These are phyloP conservation scores for Coilia nasus DNA, from an alignment of 2,797 vertebrate genomes.

Conservation along the genomic window DNA sequence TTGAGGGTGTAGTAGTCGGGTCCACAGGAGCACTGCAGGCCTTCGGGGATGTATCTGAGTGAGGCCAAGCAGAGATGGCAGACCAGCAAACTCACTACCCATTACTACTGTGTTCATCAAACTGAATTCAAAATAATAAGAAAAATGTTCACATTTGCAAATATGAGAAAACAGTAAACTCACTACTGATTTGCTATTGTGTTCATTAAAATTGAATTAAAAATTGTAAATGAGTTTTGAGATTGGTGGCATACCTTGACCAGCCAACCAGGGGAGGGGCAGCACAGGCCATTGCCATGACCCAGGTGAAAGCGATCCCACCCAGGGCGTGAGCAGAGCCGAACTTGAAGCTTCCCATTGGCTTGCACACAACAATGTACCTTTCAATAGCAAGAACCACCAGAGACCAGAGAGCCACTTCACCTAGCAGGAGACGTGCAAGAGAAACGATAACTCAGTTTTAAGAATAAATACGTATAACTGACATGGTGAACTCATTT, in stretches of 20 bases:
- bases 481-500: not conserved
- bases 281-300: conserved; percentile 65
- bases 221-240: conserved; percentile 17
- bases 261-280: conserved; percentile 68
- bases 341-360: conserved; percentile 73
- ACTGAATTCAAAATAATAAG: no score
- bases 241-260: conserved; percentile 66
- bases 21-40: conserved; percentile 73
- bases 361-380: conserved; percentile 71
- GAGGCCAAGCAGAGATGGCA: not conserved
- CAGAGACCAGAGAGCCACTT: conserved; percentile 56
- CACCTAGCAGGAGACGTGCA: conserved; percentile 27
- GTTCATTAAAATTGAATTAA: not conserved
- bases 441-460: no score
- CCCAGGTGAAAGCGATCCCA: conserved; percentile 70
- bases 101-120: no score
- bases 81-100: no score
- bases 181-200: no score
- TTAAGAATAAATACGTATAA: not conserved
- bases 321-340: conserved; percentile 56
- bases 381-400: conserved; percentile 57
- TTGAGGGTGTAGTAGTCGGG: conserved; percentile 74
- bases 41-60: conserved; percentile 70
- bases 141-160: not conserved
- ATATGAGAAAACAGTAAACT: no score